A percentile compares a stretch with the other conserved stretches of the same genome.
Conservation (phyloP, 1,140 invertebrate species). For the Sitobion miscanthi region DNA sequence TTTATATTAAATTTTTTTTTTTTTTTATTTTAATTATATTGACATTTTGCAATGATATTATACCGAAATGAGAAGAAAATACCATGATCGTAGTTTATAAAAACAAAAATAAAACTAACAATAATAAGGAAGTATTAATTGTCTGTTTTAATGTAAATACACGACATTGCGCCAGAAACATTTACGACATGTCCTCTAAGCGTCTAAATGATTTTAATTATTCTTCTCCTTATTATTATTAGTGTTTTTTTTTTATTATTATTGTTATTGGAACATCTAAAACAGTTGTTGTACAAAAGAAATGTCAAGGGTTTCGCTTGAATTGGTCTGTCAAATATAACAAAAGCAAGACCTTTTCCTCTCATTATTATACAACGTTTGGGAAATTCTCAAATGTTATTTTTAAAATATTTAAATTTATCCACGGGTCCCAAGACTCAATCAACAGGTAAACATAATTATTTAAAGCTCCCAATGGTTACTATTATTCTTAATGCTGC, state of each 20-base stretch:
- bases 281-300: background rate
- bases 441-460: background rate
- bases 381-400: background rate
- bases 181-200: background rate
- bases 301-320: background rate
- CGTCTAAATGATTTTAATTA: no score
- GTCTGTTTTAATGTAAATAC: background rate
- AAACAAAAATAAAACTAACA: background rate
- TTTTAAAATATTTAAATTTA: slow-evolving; percentile 35
- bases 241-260: background rate
- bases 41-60: background rate
- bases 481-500: background rate
- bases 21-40: background rate
- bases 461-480: background rate
- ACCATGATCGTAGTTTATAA: no score
- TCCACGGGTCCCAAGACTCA: background rate
- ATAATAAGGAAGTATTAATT: background rate
- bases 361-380: slow-evolving; percentile 19
- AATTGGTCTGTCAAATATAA: background rate
- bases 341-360: background rate
- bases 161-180: background rate
- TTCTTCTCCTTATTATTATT: no score
- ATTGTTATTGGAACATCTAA: slow-evolving; percentile 27
- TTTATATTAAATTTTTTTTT: background rate
- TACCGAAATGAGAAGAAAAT: no score